Evolutionary conservation across 2,797 vertebrate species (phyloP).

Genomic region (Xiphorhynchus erythropygius): DNA sequence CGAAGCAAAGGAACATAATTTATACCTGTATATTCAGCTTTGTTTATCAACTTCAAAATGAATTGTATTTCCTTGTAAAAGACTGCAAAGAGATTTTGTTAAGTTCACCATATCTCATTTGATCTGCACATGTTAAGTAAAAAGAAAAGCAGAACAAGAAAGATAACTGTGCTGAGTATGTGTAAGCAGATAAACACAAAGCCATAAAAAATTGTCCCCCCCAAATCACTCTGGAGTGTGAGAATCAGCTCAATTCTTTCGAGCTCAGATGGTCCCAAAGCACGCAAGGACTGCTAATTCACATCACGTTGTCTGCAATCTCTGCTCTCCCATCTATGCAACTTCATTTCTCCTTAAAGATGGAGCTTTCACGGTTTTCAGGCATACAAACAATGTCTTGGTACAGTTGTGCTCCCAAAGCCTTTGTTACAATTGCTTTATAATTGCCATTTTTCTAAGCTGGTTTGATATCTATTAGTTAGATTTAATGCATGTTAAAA

Average conservation of each 20-base stretch:
- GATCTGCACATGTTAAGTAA: not conserved
- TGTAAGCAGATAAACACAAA: not conserved
- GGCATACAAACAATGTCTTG: not conserved
- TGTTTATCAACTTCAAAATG: conserved; percentile 1
- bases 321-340: not conserved
- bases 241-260: not conserved
- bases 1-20: not conserved
- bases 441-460: conserved; percentile 52
- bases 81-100: not conserved
- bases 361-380: not conserved
- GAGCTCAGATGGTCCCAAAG: not conserved
- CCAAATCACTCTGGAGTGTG: not conserved
- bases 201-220: not conserved
- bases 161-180: not conserved
- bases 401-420: conserved; percentile 5
- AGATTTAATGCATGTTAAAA: conserved; percentile 60
- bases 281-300: not conserved
- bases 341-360: not conserved
- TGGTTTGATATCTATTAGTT: conserved; percentile 62
- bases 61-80: not conserved
- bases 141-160: not conserved
- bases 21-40: not conserved
- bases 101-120: not conserved
- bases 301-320: not conserved
- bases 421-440: conserved; percentile 26